Evolutionary conservation across 2,113 vertebrate species (phyloP), one percentile per base, ranked within the genome.

Genomic region (Ictidomys tridecemlineatus): DNA sequence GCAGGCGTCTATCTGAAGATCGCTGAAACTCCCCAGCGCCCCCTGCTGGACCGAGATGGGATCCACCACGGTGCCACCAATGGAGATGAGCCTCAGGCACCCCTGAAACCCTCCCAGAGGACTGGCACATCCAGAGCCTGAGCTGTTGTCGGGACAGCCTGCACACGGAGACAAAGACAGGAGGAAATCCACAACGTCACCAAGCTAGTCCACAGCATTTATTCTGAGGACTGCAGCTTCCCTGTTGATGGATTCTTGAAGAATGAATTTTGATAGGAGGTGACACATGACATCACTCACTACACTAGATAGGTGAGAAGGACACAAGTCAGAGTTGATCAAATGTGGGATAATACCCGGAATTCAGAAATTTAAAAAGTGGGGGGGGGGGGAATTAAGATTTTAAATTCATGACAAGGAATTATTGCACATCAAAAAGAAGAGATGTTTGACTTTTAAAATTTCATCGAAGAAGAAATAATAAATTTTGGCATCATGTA

Each of bases 1-100:
- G 45, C 99, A 99, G 94, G 99, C 98, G 97, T 99, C 99, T 97
- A 99, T 99, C 96, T 99, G 99, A 86, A 99, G 97, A 85, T 99
- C 98, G 95, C 98, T 99, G 98, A 99, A 99, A 98, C 99, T 99
- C 79, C 99, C 99, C 53, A 99, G 97, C 17, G 96, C 34, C 84
- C 99, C 99, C 97, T 99, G 98, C 94, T 99, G 99, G 84, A 99
- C 98, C 72, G 98, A 98, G 95, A 99, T 99, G 74, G 99, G 98
- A 94, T 99, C 99, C 93, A 99, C 98, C 7, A 86, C 78, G 89
- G 98, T 98, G 80, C 98, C 95, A 20, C 98, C 98, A 97, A 99
- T 98, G n/a, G 98, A 98, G 97, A 99, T 98, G 80, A 98, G 98
- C 63, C 98, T 98, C 99, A 99, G 98, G 70, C 99, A 99, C 85